These are phyloP conservation scores for Romanogobio albipinnatus DNA, from an alignment of 2,113 vertebrate genomes.

Conservation along the genomic window DNA sequence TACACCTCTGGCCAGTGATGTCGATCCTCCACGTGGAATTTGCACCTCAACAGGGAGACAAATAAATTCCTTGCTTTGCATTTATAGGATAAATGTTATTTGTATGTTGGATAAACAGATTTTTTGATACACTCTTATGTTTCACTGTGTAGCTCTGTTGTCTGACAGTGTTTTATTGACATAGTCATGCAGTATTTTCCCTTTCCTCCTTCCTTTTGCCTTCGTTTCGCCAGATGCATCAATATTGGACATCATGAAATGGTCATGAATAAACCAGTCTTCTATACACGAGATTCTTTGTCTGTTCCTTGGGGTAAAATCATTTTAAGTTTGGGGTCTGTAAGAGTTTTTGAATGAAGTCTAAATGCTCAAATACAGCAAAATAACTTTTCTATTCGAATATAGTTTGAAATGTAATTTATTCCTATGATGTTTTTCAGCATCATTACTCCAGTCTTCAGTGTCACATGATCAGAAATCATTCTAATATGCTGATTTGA, in stretches of 20 bases:
- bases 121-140: constrained; percentile 77
- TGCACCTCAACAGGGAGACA: constrained; percentile 56
- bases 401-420: not conserved
- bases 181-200: constrained; percentile 48
- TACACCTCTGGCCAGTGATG: constrained; percentile 58
- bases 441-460: not conserved
- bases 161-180: constrained; percentile 43
- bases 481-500: not conserved
- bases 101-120: constrained; percentile 71
- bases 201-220: constrained; percentile 34
- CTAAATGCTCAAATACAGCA: not conserved
- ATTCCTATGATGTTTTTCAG: not conserved
- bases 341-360: not conserved
- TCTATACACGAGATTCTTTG: constrained; percentile 38
- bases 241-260: constrained; percentile 44
- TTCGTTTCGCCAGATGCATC: constrained; percentile 43
- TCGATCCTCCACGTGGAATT: constrained; percentile 58
- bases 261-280: constrained; percentile 59
- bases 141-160: constrained; percentile 67
- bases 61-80: constrained; percentile 75
- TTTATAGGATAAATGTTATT: constrained; percentile 75
- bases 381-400: not conserved
- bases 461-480: not conserved
- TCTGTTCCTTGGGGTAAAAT: not conserved
- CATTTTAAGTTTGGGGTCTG: not conserved